Evolutionary conservation across 2,888 invertebrate genomes (phyloP), one percentile per base, ranked within the genome.

Genomic region (Amphipoea lucens): DNA sequence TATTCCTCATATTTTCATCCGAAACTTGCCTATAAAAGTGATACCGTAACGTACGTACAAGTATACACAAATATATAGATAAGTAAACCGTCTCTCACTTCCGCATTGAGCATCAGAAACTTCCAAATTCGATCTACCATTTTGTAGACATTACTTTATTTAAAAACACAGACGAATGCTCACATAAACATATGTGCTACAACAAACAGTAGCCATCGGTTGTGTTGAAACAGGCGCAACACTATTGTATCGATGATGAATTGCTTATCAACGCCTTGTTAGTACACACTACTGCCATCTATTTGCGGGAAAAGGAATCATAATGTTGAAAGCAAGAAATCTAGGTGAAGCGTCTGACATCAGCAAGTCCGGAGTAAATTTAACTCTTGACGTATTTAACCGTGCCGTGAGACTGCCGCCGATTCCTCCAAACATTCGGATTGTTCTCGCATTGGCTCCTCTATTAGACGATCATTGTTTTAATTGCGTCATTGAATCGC

Each of bases 291-390:
- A 90, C 93, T 92, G 95, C 96, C 96, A 96, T 95, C 96, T 96
- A 93, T 94, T 93, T 92, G 92, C 91, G 92, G 88, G 91, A 78
- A 91, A 93, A 93, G 92, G 93, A 94, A 95, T 92, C 92, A 79
- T 75, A 91, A 90, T 90, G 91, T 89, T 92, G 92, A 92, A 95
- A 94, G 90, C 93, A 91, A 77, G 93, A 94, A 95, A 96, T 95
- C 95, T 96, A 96, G 96, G 96, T 96, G 96, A 96, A 95, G 94
- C 95, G 92, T 96, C 96, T 96, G 96, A 96, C 96, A 96, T 96
- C 96, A 96, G 93, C 96, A 93, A 93, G 89, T 91, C 92, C 90
- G 89, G 91, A 95, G 95, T 96, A 96, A 96, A 95, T 95, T 96
- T 96, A 96, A 96, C 96, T 96, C 93, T 91, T 96, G 96, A 96